Percentiles rank a stretch among this genome's conserved stretches.
Conservation (phyloP, 1,140 invertebrate species). For the Stegodyphus mimosarum region DNA sequence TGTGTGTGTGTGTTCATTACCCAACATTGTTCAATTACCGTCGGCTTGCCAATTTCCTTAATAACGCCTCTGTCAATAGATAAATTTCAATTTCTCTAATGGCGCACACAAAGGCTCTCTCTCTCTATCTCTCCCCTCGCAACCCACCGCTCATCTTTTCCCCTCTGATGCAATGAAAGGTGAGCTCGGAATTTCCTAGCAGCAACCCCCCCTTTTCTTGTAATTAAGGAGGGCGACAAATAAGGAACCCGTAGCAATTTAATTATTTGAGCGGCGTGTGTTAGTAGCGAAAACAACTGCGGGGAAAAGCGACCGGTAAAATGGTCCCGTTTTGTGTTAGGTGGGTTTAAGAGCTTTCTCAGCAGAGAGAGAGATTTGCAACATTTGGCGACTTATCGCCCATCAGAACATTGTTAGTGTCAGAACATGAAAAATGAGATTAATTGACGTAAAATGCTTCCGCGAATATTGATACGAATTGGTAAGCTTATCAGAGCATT, state of each 20-base stretch:
- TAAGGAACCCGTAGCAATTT: conserved; percentile 58
- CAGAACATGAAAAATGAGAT: too few species aligned
- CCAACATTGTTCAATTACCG: conserved; percentile 61
- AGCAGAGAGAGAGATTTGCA: neutral
- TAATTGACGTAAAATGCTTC: too few species aligned
- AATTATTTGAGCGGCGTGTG: conserved; percentile 54
- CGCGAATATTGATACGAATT: too few species aligned
- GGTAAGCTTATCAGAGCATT: too few species aligned
- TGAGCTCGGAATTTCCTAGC: conserved; percentile 42
- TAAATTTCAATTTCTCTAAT: conserved; percentile 62
- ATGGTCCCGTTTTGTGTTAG: conserved; percentile 47
- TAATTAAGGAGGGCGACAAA: conserved; percentile 60
- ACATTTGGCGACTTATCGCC: conserved; percentile 26
- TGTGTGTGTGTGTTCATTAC: conserved; percentile 55
- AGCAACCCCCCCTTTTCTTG: conserved; percentile 38
- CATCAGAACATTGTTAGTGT: neutral
- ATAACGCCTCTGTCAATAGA: conserved; percentile 62
- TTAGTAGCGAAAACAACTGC: conserved; percentile 36
- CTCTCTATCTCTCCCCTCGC: neutral
- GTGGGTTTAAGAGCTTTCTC: conserved; percentile 40
- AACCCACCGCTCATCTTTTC: neutral
- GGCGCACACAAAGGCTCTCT: conserved; percentile 40
- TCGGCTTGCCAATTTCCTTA: conserved; percentile 60
- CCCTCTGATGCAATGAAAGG: conserved; percentile 28
- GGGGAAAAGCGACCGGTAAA: conserved; percentile 30